Evolutionary conservation across 2,888 invertebrate species (phyloP).

Genomic region (Ischnura elegans): DNA sequence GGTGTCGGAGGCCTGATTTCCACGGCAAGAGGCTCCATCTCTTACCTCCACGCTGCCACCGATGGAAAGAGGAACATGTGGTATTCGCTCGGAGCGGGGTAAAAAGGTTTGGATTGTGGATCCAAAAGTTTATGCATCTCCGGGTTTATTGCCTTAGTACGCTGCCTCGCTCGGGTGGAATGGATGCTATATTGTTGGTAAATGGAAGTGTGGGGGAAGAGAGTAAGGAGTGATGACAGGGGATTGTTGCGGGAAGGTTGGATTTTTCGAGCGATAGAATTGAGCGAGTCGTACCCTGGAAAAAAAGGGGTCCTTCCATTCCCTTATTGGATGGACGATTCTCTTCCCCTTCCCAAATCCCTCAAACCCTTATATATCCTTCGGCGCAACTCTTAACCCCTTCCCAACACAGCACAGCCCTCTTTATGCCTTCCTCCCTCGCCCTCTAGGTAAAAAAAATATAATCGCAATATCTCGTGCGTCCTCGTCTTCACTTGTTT

Average conservation of each 20-base stretch:
- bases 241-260: background rate
- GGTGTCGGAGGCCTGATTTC: background rate
- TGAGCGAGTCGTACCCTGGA: slow-evolving; percentile 50
- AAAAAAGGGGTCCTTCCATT: slow-evolving; percentile 37
- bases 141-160: slow-evolving; percentile 62
- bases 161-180: slow-evolving; percentile 38
- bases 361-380: background rate
- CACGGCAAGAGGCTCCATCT: background rate
- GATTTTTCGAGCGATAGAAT: slow-evolving; percentile 53
- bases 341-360: background rate
- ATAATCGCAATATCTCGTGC: slow-evolving; percentile 47
- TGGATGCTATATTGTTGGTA: slow-evolving; percentile 32
- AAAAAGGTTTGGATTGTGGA: slow-evolving; percentile 12
- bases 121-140: slow-evolving; percentile 66
- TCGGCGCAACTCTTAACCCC: background rate
- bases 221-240: background rate
- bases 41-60: background rate
- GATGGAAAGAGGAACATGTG: background rate
- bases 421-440: background rate
- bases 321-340: slow-evolving; percentile 55
- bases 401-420: background rate
- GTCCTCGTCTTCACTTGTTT: background rate
- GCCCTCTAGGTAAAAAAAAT: background rate
- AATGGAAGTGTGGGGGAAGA: background rate
- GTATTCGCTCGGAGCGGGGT: background rate